Evolutionary conservation across 2,797 vertebrate species (phyloP).

Genomic region (Gymnodraco acuticeps): DNA sequence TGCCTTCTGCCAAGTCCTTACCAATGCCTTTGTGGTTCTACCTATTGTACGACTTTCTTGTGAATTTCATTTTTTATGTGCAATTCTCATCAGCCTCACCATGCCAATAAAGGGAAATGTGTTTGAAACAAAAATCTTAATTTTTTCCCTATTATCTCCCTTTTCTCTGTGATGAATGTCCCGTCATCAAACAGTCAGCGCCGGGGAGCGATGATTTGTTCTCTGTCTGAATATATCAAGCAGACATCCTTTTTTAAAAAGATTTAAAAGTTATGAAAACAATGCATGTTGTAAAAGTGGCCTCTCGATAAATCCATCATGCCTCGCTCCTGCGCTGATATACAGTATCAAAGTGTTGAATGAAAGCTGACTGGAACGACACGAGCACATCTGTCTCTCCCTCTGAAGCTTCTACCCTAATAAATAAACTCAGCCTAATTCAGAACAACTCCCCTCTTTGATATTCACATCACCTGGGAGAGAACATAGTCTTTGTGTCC

Average conservation of each 20-base stretch:
- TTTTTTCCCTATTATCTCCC: constrained; percentile 46
- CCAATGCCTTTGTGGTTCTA: constrained; percentile 97
- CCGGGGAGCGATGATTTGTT: constrained; percentile 43
- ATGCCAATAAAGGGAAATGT: constrained; percentile 99
- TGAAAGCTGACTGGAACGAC: constrained; percentile 56
- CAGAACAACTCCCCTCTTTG: constrained; percentile 69
- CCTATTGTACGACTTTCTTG: constrained; percentile 96
- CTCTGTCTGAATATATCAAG: constrained; percentile 57
- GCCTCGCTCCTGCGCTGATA: constrained; percentile 1
- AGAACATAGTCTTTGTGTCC: constrained; percentile 74
- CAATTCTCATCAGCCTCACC: constrained; percentile 98
- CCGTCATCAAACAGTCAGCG: constrained; percentile 39
- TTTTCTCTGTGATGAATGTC: constrained; percentile 55
- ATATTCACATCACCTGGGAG: constrained; percentile 78
- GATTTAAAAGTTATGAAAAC: constrained; percentile 57
- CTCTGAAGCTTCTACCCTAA: constrained; percentile 61
- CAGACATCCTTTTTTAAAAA: constrained; percentile 37
- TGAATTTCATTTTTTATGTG: constrained; percentile 96
- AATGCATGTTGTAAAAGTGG: constrained; percentile 25
- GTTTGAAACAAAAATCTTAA: constrained; percentile 87
- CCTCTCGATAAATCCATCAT: constrained; percentile 33
- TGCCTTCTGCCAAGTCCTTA: constrained; percentile 93
- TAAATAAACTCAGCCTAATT: constrained; percentile 59
- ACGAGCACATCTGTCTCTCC: constrained; percentile 65
- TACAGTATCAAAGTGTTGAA: constrained; percentile 58